phyloP scores from a whole-genome alignment of 1,140 invertebrate genomes.

The Nebria ingens region DNA sequence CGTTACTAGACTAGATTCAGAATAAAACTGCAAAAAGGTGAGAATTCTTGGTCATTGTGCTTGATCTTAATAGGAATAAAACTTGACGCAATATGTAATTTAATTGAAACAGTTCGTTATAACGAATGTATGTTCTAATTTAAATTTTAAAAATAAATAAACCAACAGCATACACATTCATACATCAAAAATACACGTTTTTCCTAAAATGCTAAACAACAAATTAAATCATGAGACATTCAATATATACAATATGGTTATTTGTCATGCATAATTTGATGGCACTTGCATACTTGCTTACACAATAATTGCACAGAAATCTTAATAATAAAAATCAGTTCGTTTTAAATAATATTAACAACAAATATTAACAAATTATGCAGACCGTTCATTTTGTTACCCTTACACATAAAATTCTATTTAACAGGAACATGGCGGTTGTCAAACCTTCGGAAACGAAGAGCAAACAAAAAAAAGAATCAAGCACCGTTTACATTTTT shows the following conservation, averaged over 20 bases:
- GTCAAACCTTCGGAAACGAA: too few species aligned
- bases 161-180: too few species aligned
- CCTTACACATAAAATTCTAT: too few species aligned
- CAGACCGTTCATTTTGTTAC: neutral
- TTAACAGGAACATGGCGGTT: neutral
- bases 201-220: neutral
- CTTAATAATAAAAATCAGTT: neutral
- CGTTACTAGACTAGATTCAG: too few species aligned
- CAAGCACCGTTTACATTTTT: neutral
- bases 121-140: too few species aligned
- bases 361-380: neutral
- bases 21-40: too few species aligned
- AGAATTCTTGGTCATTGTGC: too few species aligned
- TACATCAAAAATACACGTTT: neutral
- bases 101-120: too few species aligned
- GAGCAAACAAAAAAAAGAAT: neutral
- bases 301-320: neutral
- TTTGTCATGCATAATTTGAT: constrained; percentile 8
- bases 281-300: neutral
- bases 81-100: too few species aligned
- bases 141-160: too few species aligned
- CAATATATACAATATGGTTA: neutral
- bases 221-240: neutral
- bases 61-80: too few species aligned
- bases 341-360: neutral